A percentile compares a stretch with the other conserved stretches of the same genome.
phyloP scores from a whole-genome alignment of 2,888 invertebrate genomes.

The Chromoteleia sp. region DNA sequence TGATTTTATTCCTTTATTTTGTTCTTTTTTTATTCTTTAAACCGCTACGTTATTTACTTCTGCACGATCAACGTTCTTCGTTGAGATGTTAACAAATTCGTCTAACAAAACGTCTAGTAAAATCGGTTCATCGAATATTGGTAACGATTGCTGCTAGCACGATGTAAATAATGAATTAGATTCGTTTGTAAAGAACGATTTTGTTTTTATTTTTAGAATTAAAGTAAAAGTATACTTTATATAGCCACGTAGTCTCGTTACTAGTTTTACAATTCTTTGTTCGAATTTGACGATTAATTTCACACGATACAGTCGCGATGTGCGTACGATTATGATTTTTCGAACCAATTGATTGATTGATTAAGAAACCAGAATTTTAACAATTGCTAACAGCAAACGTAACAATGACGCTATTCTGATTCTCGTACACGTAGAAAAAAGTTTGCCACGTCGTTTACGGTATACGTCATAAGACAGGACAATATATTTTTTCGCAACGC shows the following conservation, averaged over 20 bases:
- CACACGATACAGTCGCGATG: neutral
- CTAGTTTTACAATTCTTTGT: conserved; percentile 18
- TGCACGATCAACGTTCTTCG: neutral
- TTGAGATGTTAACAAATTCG: conserved; percentile 14
- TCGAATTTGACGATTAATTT: conserved; percentile 9
- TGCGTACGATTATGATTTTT: conserved; percentile 16
- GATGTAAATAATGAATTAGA: conserved; percentile 55
- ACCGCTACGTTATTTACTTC: conserved; percentile 1
- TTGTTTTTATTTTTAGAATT: conserved; percentile 46
- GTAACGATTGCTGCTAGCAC: conserved; percentile 60
- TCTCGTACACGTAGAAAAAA: conserved; percentile 30
- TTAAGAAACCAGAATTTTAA: conserved; percentile 14
- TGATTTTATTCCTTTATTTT: conserved; percentile 3
- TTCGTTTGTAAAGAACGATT: conserved; percentile 49
- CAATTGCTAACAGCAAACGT: conserved; percentile 13
- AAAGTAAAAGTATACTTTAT: conserved; percentile 39
- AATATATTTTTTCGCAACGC: neutral
- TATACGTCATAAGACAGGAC: too few species aligned
- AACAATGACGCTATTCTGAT: conserved; percentile 12
- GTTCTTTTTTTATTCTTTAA: conserved; percentile 8
- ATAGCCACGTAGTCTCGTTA: conserved; percentile 40
- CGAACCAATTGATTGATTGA: neutral
- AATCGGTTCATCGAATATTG: conserved; percentile 33
- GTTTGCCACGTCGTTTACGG: neutral
- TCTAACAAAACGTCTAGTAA: neutral